Evolutionary conservation across 2,113 vertebrate genomes (phyloP).

Genomic region (Cyphomyrus discorhynchus): DNA sequence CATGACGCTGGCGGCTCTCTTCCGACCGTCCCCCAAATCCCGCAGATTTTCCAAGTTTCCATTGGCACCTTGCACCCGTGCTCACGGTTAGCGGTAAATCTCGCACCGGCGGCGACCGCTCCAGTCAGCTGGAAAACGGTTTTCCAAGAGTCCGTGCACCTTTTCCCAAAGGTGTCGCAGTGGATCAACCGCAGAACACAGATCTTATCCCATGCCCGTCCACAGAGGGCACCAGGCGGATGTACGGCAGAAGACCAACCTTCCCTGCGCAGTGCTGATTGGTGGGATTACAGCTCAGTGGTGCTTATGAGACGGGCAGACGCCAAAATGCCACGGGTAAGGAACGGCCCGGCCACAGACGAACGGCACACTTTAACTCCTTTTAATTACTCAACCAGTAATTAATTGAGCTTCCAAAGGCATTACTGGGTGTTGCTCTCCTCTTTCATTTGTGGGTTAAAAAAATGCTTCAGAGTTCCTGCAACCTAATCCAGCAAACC

Average conservation of each 20-base stretch:
- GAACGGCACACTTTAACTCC: not conserved
- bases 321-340: not conserved
- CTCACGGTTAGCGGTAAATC: not conserved
- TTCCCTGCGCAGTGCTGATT: not conserved
- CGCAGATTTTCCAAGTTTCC: not conserved
- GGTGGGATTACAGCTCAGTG: not conserved
- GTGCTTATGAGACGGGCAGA: not conserved
- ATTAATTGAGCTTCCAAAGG: constrained; percentile 1
- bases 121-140: not conserved
- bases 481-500: not conserved
- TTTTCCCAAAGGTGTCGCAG: not conserved
- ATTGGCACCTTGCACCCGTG: not conserved
- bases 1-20: not conserved
- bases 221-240: not conserved
- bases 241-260: not conserved
- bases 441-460: not conserved
- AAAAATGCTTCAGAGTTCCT: not conserved
- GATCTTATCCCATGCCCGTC: not conserved
- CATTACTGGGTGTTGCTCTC: not conserved
- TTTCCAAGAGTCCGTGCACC: not conserved
- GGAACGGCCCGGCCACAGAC: not conserved
- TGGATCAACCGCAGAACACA: not conserved
- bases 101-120: not conserved
- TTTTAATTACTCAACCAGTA: constrained; percentile 16
- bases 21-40: not conserved